phyloP scores from a whole-genome alignment of 2,113 vertebrate genomes.

The Asarcornis scutulata region DNA sequence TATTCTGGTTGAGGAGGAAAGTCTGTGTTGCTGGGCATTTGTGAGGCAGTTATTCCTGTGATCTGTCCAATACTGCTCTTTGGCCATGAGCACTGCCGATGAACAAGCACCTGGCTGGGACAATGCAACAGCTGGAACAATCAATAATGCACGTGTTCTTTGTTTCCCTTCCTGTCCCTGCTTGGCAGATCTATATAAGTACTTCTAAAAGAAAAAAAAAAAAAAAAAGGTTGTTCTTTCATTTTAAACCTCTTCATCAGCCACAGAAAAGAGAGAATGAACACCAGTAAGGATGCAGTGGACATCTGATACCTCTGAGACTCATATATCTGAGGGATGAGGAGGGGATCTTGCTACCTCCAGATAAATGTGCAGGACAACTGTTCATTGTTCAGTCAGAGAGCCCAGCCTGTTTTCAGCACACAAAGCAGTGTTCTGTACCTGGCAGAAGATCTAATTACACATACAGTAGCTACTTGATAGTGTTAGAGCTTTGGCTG shows the following conservation, averaged over 20 bases:
- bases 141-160: background rate
- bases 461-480: background rate
- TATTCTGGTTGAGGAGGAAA: background rate
- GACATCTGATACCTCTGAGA: slow-evolving; percentile 18
- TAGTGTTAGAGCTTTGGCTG: background rate
- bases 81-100: background rate
- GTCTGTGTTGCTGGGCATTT: background rate
- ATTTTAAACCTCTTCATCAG: background rate
- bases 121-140: background rate
- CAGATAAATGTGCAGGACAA: background rate
- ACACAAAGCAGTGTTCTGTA: background rate
- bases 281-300: background rate
- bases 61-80: background rate
- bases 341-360: background rate
- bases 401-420: background rate
- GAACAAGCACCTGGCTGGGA: background rate
- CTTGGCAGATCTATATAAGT: background rate
- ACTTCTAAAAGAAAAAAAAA: background rate
- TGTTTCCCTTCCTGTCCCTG: background rate
- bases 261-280: background rate
- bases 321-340: background rate
- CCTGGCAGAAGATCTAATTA: background rate
- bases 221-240: background rate
- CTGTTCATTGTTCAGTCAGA: slow-evolving; percentile 1
- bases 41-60: background rate